A percentile compares a stretch with the other conserved stretches of the same genome.
These are phyloP conservation scores for Drosophila aldrichi DNA, from an alignment of 2,888 invertebrate genomes.

Conservation along the genomic window DNA sequence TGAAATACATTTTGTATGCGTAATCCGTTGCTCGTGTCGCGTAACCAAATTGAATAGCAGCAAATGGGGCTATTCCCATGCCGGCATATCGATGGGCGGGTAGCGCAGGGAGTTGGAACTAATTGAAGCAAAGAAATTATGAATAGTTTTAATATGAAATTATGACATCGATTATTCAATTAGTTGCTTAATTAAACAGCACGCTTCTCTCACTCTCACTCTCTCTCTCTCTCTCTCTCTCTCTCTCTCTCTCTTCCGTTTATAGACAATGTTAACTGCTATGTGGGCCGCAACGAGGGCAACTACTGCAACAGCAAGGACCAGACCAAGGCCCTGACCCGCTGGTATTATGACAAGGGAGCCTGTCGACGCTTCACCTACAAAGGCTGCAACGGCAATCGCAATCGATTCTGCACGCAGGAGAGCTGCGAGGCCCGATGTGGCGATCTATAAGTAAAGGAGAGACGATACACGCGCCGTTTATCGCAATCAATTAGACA, in stretches of 20 bases:
- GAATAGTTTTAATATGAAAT: constrained; percentile 8
- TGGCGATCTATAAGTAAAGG: constrained; percentile 85
- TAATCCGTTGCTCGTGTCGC: constrained; percentile 18
- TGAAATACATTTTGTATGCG: constrained; percentile 42
- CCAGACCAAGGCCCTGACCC: constrained; percentile 66
- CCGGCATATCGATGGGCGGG: background rate
- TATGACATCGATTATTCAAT: constrained; percentile 41
- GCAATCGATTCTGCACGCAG: constrained; percentile 90
- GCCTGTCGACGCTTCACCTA: constrained; percentile 89
- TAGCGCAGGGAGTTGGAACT: background rate
- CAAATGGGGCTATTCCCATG: constrained; percentile 23
- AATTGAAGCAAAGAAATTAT: constrained; percentile 21
- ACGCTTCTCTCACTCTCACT: background rate
- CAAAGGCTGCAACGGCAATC: constrained; percentile 91
- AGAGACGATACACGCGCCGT: background rate
- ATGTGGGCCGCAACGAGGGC: constrained; percentile 78
- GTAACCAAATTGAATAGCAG: constrained; percentile 35
- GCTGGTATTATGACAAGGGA: constrained; percentile 90
- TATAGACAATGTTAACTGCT: constrained; percentile 82
- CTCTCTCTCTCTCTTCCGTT: background rate
- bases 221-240: no score
- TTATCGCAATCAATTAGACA: constrained; percentile 24
- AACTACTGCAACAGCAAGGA: constrained; percentile 81
- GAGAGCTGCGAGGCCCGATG: constrained; percentile 92
- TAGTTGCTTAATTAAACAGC: constrained; percentile 36